phyloP scores from a whole-genome alignment of 2,113 vertebrate species.

The Equus quagga region DNA sequence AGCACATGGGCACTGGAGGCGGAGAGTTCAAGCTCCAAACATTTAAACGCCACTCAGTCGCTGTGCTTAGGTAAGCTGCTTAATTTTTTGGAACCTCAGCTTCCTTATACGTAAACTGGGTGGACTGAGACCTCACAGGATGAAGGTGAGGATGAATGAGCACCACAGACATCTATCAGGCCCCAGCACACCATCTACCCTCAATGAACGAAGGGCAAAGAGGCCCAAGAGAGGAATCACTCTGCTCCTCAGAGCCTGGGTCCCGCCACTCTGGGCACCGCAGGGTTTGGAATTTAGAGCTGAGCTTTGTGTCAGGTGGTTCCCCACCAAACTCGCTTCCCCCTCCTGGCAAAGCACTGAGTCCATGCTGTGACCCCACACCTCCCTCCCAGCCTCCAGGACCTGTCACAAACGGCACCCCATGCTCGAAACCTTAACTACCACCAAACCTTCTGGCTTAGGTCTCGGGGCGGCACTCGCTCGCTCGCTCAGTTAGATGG shows the following conservation, averaged over 20 bases:
- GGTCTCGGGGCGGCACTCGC: not conserved
- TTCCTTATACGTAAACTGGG: not conserved
- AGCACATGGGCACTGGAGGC: not conserved
- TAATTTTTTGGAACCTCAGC: not conserved
- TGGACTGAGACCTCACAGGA: not conserved
- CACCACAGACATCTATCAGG: not conserved
- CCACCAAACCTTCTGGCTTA: not conserved
- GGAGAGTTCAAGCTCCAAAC: not conserved
- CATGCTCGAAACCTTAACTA: not conserved
- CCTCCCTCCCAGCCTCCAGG: not conserved
- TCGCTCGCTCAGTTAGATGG: not conserved
- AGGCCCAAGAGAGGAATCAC: not conserved
- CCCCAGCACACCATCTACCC: not conserved
- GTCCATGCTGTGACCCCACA: not conserved
- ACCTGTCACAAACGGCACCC: not conserved
- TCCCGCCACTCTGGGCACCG: not conserved
- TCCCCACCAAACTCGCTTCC: not conserved
- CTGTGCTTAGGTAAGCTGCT: not conserved
- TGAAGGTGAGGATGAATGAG: not conserved
- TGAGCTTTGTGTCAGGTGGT: not conserved
- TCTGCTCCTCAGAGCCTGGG: not conserved
- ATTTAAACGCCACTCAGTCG: not conserved
- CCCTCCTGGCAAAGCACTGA: not conserved
- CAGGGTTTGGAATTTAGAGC: conserved; percentile 1
- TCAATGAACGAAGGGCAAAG: not conserved